These are phyloP conservation scores for Drosophila pegasa DNA, from an alignment of 2,888 invertebrate genomes.

Conservation along the genomic window DNA sequence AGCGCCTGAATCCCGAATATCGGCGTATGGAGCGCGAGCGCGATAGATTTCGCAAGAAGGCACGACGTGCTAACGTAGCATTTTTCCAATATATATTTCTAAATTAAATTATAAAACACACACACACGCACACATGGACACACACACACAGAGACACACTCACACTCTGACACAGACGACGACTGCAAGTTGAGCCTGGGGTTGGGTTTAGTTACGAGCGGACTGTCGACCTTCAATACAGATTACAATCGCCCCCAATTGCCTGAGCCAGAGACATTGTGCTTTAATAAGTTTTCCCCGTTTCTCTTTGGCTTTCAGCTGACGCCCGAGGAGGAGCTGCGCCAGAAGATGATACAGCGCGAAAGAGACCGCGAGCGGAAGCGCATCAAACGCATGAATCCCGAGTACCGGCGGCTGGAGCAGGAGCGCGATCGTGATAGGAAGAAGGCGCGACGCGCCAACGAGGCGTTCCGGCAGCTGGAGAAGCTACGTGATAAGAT, in stretches of 20 bases:
- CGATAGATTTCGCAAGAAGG: conserved; percentile 81
- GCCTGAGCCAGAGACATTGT: conserved; percentile 45
- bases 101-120: conserved; percentile 47
- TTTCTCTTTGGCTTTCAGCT: conserved; percentile 64
- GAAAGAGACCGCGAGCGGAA: conserved; percentile 83
- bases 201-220: conserved; percentile 5
- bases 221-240: conserved; percentile 41
- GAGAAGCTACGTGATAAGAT: conserved; percentile 83
- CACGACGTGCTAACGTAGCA: conserved; percentile 80
- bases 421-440: conserved; percentile 83
- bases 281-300: conserved; percentile 68
- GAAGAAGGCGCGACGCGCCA: conserved; percentile 82
- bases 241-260: conserved; percentile 36
- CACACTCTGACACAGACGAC: conserved; percentile 14
- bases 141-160: conserved; percentile 18
- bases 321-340: conserved; percentile 82
- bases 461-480: conserved; percentile 82
- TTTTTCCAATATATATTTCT: conserved; percentile 74
- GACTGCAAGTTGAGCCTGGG: conserved; percentile 16
- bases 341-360: conserved; percentile 82
- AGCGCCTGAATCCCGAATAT: conserved; percentile 79
- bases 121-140: conserved; percentile 16
- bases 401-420: conserved; percentile 82
- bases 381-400: conserved; percentile 83
- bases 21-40: conserved; percentile 80